These are phyloP conservation scores for Anolis carolinensis DNA, from an alignment of 2,113 vertebrate species.

Conservation along the genomic window DNA sequence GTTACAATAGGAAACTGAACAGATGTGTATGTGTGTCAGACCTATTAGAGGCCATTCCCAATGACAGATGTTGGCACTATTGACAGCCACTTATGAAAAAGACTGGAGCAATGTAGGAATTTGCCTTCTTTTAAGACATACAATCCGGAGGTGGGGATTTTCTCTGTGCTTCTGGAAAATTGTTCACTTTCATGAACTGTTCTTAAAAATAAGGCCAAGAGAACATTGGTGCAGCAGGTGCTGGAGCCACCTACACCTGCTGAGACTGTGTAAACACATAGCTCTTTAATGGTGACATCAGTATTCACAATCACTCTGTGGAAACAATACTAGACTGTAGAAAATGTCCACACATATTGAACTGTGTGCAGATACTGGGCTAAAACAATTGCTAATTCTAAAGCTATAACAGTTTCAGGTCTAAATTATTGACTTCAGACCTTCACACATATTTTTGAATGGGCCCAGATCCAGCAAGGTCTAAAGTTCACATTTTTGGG, in stretches of 20 bases:
- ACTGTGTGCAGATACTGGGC: neutral
- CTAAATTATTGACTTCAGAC: neutral
- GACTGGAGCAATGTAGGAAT: neutral
- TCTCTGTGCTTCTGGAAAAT: conserved; percentile 10
- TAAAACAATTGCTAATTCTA: neutral
- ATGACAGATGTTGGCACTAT: neutral
- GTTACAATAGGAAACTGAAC: too few species aligned
- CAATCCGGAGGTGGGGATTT: conserved; percentile 35
- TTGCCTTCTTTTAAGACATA: neutral
- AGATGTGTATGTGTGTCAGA: neutral
- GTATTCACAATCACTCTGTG: neutral
- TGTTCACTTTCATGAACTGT: conserved; percentile 16
- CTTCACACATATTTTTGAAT: neutral
- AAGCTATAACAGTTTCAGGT: neutral
- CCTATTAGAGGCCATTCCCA: conserved; percentile 6
- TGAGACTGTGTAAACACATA: neutral
- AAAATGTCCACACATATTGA: neutral
- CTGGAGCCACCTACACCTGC: conserved; percentile 14
- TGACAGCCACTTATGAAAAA: conserved; percentile 9
- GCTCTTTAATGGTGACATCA: neutral
- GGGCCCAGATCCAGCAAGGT: neutral
- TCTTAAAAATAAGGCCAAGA: conserved; percentile 16
- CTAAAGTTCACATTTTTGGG: neutral
- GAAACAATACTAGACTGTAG: neutral
- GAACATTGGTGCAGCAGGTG: neutral